These are phyloP conservation scores for Lepus townsendii DNA, from an alignment of 2,797 vertebrate species.

Conservation along the genomic window DNA sequence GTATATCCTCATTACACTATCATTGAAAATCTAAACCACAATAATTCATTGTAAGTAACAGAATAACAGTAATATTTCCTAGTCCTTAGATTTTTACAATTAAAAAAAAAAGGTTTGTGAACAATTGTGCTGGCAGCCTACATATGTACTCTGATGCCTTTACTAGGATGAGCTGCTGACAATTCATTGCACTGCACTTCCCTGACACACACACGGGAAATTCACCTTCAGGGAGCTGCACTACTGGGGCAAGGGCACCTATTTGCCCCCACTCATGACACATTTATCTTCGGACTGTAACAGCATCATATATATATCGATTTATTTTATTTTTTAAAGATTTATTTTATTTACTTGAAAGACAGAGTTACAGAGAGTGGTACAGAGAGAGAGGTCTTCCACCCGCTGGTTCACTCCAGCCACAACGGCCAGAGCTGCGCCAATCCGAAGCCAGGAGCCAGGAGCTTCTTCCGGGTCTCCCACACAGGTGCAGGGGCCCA, in stretches of 20 bases:
- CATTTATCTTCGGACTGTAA: slow-evolving; percentile 7
- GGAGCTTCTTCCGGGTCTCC: no score
- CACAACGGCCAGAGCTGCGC: no score
- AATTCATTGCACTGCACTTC: neutral
- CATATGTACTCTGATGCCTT: neutral
- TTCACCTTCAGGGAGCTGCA: neutral
- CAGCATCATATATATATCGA: neutral
- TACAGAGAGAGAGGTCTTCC: no score
- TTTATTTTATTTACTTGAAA: no score
- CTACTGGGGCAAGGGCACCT: neutral
- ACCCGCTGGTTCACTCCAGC: no score
- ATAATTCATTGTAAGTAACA: neutral
- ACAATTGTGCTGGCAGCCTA: neutral
- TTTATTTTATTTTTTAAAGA: no score
- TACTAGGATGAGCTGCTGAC: neutral
- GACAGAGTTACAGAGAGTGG: no score
- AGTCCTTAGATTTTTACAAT: slow-evolving; percentile 4
- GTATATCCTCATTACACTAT: neutral
- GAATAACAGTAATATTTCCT: slow-evolving; percentile 28
- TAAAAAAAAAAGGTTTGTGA: slow-evolving; percentile 1
- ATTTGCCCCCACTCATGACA: neutral
- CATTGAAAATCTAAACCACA: neutral
- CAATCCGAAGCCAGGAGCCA: no score
- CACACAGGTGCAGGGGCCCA: no score
- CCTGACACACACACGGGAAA: neutral